A percentile compares a stretch with the other conserved stretches of the same genome.
These are phyloP conservation scores for Emys orbicularis DNA, from an alignment of 2,797 vertebrate species.

Conservation along the genomic window DNA sequence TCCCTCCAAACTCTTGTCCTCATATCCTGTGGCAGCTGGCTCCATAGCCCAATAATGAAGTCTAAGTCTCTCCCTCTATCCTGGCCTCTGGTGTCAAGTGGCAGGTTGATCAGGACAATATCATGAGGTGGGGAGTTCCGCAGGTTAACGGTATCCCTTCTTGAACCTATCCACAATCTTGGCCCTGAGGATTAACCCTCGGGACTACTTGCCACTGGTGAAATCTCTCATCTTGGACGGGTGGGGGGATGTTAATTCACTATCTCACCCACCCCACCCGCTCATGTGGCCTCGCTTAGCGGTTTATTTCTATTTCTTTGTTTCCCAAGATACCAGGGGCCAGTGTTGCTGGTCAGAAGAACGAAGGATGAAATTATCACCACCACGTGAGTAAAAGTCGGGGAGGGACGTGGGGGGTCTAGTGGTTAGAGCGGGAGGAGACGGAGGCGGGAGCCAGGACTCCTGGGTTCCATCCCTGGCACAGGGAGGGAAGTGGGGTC, in stretches of 20 bases:
- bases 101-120: no score
- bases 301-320: not conserved
- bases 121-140: not conserved
- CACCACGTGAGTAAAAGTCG: slow-evolving; percentile 84
- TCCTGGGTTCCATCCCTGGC: not conserved
- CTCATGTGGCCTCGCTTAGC: no score
- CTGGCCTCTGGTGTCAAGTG: no score
- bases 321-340: slow-evolving; percentile 90
- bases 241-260: no score
- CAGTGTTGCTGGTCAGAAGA: slow-evolving; percentile 91
- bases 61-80: not conserved
- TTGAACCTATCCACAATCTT: not conserved
- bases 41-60: no score
- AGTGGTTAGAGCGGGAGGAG: not conserved
- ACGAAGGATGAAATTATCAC: slow-evolving; percentile 96
- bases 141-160: not conserved
- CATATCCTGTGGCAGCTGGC: no score
- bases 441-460: not conserved
- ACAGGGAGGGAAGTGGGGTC: not conserved
- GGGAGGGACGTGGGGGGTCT: not conserved
- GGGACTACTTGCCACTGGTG: not conserved
- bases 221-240: not conserved
- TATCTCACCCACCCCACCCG: not conserved
- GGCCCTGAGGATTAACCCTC: not conserved
- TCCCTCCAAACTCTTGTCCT: not conserved